Percentiles rank a stretch among this genome's conserved stretches.
Evolutionary conservation across 2,113 vertebrate species (phyloP).

Genomic region (Neofelis nebulosa): DNA sequence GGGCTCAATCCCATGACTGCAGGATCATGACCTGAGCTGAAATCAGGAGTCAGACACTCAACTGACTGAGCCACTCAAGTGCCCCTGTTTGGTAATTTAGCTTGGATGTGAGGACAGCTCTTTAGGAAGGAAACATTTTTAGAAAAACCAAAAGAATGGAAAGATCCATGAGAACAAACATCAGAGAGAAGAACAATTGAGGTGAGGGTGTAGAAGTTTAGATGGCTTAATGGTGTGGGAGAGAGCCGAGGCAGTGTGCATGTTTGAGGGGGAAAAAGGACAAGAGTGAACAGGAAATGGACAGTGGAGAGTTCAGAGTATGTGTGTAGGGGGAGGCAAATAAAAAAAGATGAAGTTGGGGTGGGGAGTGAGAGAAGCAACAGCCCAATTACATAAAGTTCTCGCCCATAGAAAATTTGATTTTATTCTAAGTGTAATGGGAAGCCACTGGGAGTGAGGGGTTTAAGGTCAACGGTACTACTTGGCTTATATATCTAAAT

Average conservation of each 20-base stretch:
- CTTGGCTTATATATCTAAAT: background rate
- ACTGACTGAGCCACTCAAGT: too few relatives aligned
- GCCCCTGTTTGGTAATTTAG: background rate
- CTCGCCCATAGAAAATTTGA: background rate
- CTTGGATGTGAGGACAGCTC: accelerated
- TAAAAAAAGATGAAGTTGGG: background rate
- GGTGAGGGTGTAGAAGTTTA: background rate
- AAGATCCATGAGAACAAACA: background rate
- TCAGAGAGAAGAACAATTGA: background rate
- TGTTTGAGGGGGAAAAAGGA: background rate
- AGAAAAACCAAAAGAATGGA: background rate
- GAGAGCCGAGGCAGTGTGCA: background rate
- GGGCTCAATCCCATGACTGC: too few relatives aligned
- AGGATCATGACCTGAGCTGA: too few relatives aligned
- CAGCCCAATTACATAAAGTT: background rate
- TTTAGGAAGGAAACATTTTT: background rate
- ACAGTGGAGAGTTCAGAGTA: background rate
- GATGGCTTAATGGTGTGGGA: too few relatives aligned
- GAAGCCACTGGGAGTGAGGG: background rate
- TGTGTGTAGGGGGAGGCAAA: background rate
- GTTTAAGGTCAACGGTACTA: background rate
- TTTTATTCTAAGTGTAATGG: background rate
- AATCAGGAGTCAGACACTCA: too few relatives aligned
- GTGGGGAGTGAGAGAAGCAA: background rate
- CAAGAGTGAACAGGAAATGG: background rate